These are phyloP conservation scores for Amblyraja radiata DNA, from an alignment of 2,797 vertebrate genomes.

Conservation along the genomic window DNA sequence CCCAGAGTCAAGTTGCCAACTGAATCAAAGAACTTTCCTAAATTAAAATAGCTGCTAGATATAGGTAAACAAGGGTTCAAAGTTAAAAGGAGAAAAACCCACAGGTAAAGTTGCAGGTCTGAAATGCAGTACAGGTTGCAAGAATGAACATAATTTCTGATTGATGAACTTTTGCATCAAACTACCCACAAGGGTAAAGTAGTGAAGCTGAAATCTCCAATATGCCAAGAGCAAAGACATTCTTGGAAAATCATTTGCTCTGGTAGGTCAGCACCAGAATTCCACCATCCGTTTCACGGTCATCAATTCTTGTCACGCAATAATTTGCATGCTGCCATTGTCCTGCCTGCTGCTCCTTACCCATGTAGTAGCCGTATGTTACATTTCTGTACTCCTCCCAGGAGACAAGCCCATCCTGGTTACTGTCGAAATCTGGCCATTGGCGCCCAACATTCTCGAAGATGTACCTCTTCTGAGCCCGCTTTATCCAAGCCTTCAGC, in stretches of 20 bases:
- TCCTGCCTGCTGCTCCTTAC: conserved; percentile 54
- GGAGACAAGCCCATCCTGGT: conserved; percentile 64
- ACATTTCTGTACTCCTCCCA: conserved; percentile 78
- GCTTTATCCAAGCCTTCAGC: conserved; percentile 71
- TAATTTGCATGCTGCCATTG: neutral
- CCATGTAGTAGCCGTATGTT: conserved; percentile 72
- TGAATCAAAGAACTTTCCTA: neutral
- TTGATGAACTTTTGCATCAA: neutral
- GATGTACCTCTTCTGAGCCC: conserved; percentile 67
- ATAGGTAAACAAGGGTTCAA: neutral
- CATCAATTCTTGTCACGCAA: neutral
- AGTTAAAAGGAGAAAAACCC: neutral
- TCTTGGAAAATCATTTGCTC: neutral
- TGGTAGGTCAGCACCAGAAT: neutral
- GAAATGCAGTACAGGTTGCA: neutral
- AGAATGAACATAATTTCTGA: neutral
- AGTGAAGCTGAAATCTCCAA: neutral
- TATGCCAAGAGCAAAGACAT: neutral
- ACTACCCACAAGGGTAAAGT: neutral
- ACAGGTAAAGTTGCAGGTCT: neutral
- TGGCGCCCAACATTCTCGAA: conserved; percentile 63
- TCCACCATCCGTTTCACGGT: neutral
- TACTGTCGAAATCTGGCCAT: conserved; percentile 70
- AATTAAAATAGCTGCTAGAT: neutral
- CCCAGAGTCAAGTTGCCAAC: neutral